phyloP scores from a whole-genome alignment of 2,113 vertebrate genomes.

The Coryphaenoides rupestris region DNA sequence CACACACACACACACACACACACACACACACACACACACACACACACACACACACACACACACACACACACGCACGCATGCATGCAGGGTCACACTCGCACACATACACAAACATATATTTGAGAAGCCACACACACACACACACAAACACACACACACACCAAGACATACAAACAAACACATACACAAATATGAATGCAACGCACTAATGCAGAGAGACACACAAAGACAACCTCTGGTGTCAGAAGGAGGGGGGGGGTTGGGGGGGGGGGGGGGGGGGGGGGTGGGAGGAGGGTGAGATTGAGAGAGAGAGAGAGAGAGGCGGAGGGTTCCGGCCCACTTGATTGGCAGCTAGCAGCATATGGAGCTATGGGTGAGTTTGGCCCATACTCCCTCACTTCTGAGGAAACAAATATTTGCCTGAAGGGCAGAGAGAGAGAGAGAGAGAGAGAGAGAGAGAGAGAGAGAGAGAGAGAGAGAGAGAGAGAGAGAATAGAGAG shows the following conservation, averaged over 20 bases:
- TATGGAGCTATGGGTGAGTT: conserved; percentile 85
- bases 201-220: neutral
- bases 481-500: conserved; percentile 13
- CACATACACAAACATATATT: conserved; percentile 10
- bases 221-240: neutral
- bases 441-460: conserved; percentile 62
- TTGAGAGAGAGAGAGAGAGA: too few relatives aligned
- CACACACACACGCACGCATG: conserved; percentile 8
- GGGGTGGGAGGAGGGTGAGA: conserved; percentile 34
- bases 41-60: neutral
- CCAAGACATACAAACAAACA: conserved; percentile 8
- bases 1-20: conserved; percentile 10
- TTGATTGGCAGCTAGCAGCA: conserved; percentile 94
- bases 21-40: conserved; percentile 4
- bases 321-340: conserved; percentile 74
- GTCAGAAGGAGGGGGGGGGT: conserved; percentile 1
- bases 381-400: conserved; percentile 94
- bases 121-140: neutral
- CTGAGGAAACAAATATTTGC: conserved; percentile 97
- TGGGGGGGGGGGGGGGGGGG: conserved; percentile 32
- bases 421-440: conserved; percentile 75
- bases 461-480: conserved; percentile 70
- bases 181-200: conserved; percentile 1
- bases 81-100: conserved; percentile 9
- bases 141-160: conserved; percentile 8